These are phyloP conservation scores for Acanthosoma haemorrhoidale DNA, from an alignment of 2,888 invertebrate genomes.

Conservation along the genomic window DNA sequence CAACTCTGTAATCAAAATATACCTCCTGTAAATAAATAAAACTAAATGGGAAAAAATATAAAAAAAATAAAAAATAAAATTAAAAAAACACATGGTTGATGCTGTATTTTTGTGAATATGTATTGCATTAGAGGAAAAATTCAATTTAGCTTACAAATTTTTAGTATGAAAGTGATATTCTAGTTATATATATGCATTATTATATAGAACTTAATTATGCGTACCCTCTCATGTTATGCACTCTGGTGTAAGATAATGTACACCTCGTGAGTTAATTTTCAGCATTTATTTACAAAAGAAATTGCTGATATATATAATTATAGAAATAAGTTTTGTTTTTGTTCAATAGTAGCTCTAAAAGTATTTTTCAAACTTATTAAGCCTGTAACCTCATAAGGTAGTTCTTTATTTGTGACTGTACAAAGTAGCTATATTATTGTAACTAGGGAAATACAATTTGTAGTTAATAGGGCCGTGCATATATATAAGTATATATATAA, in stretches of 20 bases:
- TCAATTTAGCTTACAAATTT: constrained; percentile 26
- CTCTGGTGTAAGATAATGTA: constrained; percentile 26
- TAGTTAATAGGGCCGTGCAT: constrained; percentile 35
- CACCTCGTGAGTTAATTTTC: constrained; percentile 14
- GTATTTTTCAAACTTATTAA: constrained; percentile 14
- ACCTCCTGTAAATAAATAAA: constrained; percentile 35
- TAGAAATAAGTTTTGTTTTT: constrained; percentile 14
- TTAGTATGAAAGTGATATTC: constrained; percentile 29
- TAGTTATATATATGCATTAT: constrained; percentile 23
- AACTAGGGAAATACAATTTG: constrained; percentile 33
- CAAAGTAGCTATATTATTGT: constrained; percentile 36
- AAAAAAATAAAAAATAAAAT: neutral
- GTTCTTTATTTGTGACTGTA: constrained; percentile 36
- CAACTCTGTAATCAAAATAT: constrained; percentile 32
- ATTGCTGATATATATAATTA: constrained; percentile 11
- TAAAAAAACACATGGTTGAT: constrained; percentile 16
- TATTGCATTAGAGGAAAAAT: constrained; percentile 20
- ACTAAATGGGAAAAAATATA: too few relatives aligned
- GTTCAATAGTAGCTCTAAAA: constrained; percentile 2
- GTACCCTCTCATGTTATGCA: constrained; percentile 26
- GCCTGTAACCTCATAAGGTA: constrained; percentile 22
- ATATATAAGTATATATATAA: constrained; percentile 1
- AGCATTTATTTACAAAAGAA: constrained; percentile 18
- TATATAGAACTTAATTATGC: constrained; percentile 15
- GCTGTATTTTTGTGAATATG: constrained; percentile 31